Evolutionary conservation across 2,888 invertebrate species (phyloP).

Genomic region (Plagodis dolabraria): DNA sequence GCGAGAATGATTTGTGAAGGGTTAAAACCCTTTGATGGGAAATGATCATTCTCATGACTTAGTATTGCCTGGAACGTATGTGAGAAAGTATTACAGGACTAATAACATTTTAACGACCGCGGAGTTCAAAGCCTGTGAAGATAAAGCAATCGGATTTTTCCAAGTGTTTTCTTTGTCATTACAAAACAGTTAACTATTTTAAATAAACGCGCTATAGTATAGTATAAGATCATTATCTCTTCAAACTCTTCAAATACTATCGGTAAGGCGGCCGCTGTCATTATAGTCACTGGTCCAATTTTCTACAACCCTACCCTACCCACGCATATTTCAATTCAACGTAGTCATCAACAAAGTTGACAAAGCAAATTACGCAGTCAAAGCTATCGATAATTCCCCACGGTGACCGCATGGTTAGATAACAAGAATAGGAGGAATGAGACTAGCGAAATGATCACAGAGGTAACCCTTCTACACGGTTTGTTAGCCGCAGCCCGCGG

Average conservation of each 20-base stretch:
- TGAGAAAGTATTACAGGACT: constrained; percentile 22
- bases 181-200: background rate
- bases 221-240: background rate
- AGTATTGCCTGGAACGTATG: constrained; percentile 32
- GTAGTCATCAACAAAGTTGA: constrained; percentile 12
- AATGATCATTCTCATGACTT: constrained; percentile 44
- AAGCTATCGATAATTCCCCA: constrained; percentile 40
- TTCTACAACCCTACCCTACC: constrained; percentile 2
- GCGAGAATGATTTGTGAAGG: constrained; percentile 73
- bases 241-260: constrained; percentile 1
- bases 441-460: constrained; percentile 66
- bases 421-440: constrained; percentile 71
- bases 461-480: constrained; percentile 76
- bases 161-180: background rate
- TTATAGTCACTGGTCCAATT: constrained; percentile 9
- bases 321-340: constrained; percentile 5
- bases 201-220: background rate
- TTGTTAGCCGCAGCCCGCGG: constrained; percentile 62
- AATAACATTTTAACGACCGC: constrained; percentile 24
- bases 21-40: constrained; percentile 56
- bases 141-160: constrained; percentile 1
- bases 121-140: constrained; percentile 5
- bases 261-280: background rate
- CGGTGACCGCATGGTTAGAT: constrained; percentile 56
- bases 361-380: constrained; percentile 39